Conservation (phyloP, 2,113 vertebrate species). For the Xiphophorus hellerii region DNA sequence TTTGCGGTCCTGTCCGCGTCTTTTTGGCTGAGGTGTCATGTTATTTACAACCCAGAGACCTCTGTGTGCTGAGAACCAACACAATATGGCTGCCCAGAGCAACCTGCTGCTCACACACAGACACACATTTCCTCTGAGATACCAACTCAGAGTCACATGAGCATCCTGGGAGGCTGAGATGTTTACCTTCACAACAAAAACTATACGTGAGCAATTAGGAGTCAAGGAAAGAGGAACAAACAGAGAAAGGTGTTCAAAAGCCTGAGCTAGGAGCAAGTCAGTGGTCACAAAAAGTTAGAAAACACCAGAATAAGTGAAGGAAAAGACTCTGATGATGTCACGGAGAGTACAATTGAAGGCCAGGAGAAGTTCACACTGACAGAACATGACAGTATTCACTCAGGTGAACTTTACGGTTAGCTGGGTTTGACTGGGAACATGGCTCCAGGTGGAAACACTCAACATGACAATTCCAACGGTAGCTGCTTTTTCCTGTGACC, state of each 20-base stretch:
- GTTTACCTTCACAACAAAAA: constrained; percentile 55
- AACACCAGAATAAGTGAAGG: constrained; percentile 9
- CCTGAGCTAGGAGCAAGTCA: constrained; percentile 18
- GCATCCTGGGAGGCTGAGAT: constrained; percentile 51
- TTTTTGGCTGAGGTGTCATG: constrained; percentile 41
- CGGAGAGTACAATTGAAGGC: constrained; percentile 17
- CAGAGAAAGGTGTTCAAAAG: constrained; percentile 22
- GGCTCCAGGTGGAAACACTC: constrained; percentile 43
- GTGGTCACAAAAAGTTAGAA: constrained; percentile 12
- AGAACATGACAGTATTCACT: constrained; percentile 50
- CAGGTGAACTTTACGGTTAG: constrained; percentile 52
- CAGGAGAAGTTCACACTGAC: constrained; percentile 38
- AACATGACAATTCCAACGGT: constrained; percentile 19
- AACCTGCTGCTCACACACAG: constrained; percentile 48
- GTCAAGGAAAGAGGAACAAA: constrained; percentile 25
- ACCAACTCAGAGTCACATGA: constrained; percentile 44
- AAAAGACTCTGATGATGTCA: constrained; percentile 27
- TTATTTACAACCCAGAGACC: constrained; percentile 72
- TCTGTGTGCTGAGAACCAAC: constrained; percentile 55
- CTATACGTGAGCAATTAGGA: constrained; percentile 35
- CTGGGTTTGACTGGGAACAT: constrained; percentile 45
- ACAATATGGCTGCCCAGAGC: constrained; percentile 53
- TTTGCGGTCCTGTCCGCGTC: constrained; percentile 25
- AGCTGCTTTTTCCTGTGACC: constrained; percentile 12
- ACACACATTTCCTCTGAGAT: constrained; percentile 3